These are phyloP conservation scores for Pygathrix nemaeus DNA, from an alignment of 2,113 vertebrate species.

Conservation along the genomic window DNA sequence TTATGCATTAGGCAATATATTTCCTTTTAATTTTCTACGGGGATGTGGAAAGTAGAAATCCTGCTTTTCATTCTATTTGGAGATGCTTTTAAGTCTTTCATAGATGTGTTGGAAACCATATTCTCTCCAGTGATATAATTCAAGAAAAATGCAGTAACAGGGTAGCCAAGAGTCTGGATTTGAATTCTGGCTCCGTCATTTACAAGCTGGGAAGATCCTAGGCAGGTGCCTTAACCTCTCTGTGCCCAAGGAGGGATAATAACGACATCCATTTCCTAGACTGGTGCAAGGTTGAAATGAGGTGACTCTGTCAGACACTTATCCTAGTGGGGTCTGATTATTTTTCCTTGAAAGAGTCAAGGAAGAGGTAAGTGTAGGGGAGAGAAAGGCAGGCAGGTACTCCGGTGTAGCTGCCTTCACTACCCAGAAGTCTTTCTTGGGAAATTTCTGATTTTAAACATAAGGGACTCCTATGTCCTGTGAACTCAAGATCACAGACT, in stretches of 20 bases:
- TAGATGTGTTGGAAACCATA: neutral
- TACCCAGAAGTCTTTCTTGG: neutral
- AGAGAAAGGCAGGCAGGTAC: neutral
- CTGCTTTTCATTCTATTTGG: neutral
- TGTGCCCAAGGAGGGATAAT: neutral
- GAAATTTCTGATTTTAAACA: neutral
- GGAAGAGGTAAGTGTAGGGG: neutral
- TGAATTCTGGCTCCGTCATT: neutral
- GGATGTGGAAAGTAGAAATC: constrained; percentile 24
- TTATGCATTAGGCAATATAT: neutral
- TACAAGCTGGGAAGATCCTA: neutral
- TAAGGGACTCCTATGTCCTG: neutral
- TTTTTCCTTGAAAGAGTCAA: neutral
- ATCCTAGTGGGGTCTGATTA: fast-evolving
- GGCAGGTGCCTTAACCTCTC: neutral
- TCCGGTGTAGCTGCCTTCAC: neutral
- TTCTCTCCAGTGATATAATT: neutral
- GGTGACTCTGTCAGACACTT: neutral
- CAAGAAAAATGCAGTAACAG: neutral
- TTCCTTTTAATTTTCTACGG: constrained; percentile 50
- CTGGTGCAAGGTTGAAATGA: neutral
- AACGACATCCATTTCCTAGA: neutral
- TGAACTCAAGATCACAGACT: neutral
- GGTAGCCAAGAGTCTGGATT: neutral
- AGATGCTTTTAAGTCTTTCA: constrained; percentile 22